Conservation (phyloP, 2,113 vertebrate species). For the Calidris pugnax region DNA sequence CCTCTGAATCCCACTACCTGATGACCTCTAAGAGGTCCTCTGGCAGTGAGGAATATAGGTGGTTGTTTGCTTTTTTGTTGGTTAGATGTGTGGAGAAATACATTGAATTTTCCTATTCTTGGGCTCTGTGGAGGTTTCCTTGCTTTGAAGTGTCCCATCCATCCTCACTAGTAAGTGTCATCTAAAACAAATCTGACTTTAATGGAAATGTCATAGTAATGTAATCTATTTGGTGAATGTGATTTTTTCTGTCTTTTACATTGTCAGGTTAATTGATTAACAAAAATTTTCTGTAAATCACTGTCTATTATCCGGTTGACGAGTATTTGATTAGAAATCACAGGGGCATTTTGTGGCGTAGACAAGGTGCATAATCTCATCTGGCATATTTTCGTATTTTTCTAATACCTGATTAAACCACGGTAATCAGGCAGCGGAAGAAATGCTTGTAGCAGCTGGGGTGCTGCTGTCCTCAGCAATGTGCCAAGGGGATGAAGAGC, state of each 20-base stretch:
- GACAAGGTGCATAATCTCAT: neutral
- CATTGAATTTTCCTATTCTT: neutral
- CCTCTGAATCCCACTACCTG: neutral
- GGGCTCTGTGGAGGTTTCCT: neutral
- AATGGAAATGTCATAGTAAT: neutral
- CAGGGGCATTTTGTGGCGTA: neutral
- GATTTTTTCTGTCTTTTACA: neutral
- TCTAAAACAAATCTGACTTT: neutral
- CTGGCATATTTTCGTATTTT: neutral
- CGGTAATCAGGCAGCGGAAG: neutral
- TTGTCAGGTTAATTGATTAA: neutral
- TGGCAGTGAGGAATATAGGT: neutral
- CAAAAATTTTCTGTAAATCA: neutral
- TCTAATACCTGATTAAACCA: neutral
- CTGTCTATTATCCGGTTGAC: neutral
- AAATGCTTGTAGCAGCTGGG: fast-evolving
- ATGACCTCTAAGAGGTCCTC: neutral
- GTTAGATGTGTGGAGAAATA: neutral
- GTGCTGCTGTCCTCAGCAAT: neutral
- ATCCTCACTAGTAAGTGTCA: neutral
- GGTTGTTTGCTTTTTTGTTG: neutral
- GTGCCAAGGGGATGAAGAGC: neutral
- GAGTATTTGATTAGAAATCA: neutral
- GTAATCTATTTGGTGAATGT: neutral
- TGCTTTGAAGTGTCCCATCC: neutral